Percentiles rank a stretch among this genome's conserved stretches.
Conservation (phyloP, 2,113 vertebrate genomes). For the Cheirogaleus medius region DNA sequence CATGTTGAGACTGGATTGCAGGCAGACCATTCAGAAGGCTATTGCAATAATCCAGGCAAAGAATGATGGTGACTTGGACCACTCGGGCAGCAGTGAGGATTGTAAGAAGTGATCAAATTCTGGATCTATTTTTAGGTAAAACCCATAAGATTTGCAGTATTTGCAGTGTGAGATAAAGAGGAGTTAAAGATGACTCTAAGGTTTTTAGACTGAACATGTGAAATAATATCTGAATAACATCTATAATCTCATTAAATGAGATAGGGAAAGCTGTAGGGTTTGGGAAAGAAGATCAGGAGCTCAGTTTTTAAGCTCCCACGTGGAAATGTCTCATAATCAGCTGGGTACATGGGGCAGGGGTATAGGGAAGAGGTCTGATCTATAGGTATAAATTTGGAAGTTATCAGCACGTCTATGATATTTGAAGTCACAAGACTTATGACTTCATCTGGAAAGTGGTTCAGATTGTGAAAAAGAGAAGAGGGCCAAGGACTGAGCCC, state of each 20-base stretch:
- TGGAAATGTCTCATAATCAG: neutral
- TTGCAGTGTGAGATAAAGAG: neutral
- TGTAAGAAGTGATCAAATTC: neutral
- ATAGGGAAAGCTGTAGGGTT: neutral
- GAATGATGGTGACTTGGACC: neutral
- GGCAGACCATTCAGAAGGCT: neutral
- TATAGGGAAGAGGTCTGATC: neutral
- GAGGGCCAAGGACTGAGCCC: neutral
- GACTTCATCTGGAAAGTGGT: conserved; percentile 54
- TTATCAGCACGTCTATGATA: neutral
- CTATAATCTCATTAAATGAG: neutral
- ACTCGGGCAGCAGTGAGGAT: neutral
- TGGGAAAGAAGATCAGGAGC: neutral
- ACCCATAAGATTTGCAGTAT: neutral
- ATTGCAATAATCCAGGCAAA: neutral
- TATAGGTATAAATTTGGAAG: neutral
- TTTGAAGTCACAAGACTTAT: neutral
- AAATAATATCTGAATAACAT: neutral
- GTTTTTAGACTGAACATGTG: neutral
- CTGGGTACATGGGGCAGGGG: neutral
- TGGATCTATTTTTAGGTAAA: neutral
- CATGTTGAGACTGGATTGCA: neutral
- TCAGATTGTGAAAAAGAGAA: conserved; percentile 42
- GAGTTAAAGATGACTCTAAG: neutral
- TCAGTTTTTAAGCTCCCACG: neutral